phyloP scores from a whole-genome alignment of 2,888 invertebrate species.

The Emmelina monodactyla region DNA sequence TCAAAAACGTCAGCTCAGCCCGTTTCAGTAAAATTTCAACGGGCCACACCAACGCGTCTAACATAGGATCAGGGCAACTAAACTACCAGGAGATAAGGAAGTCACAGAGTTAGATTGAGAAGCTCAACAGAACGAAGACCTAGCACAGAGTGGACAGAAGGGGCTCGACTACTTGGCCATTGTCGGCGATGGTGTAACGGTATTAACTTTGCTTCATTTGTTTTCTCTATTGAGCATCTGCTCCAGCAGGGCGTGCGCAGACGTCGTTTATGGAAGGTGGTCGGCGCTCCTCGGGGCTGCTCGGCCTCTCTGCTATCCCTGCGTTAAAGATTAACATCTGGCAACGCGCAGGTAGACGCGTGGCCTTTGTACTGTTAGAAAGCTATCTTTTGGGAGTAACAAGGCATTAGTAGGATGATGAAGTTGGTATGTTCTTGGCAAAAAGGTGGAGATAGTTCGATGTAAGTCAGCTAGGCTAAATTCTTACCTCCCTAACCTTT shows the following conservation, averaged over 20 bases:
- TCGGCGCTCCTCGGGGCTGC: constrained; percentile 48
- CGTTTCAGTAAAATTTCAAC: too few species aligned
- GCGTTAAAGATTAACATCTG: constrained; percentile 62
- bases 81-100: constrained; percentile 48
- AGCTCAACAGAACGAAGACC: constrained; percentile 61
- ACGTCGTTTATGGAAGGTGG: constrained; percentile 73
- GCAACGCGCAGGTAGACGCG: constrained; percentile 31
- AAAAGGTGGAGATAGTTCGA: too few species aligned
- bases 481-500: too few species aligned
- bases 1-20: too few species aligned
- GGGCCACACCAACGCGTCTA: too few species aligned
- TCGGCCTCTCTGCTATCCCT: constrained; percentile 60
- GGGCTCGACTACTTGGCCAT: constrained; percentile 64
- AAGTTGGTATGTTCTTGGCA: too few species aligned
- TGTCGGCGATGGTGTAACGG: constrained; percentile 56
- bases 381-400: too few species aligned
- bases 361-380: background rate
- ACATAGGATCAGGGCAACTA: constrained; percentile 31
- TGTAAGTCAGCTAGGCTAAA: too few species aligned
- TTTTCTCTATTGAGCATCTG: constrained; percentile 74
- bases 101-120: constrained; percentile 34
- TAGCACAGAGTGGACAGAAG: constrained; percentile 62
- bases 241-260: constrained; percentile 85
- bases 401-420: too few species aligned
- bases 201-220: constrained; percentile 71